Conservation (phyloP, 1,140 invertebrate genomes). For the Heliconius congener region DNA sequence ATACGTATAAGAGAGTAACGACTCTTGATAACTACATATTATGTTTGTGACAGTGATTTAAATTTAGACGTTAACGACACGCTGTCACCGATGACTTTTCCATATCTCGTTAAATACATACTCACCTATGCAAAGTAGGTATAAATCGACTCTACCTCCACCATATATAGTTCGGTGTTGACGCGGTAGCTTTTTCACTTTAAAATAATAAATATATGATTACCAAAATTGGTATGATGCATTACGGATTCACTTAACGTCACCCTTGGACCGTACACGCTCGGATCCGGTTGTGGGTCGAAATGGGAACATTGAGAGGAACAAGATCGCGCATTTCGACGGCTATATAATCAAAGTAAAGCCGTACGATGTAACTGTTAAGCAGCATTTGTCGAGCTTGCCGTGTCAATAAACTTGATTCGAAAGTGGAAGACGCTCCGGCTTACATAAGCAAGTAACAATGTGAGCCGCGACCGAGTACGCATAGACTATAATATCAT, state of each 20-base stretch:
- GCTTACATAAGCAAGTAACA: conserved; percentile 79
- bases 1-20: neutral
- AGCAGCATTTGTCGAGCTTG: conserved; percentile 76
- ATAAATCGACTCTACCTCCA: conserved; percentile 26
- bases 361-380: conserved; percentile 75
- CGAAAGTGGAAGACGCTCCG: conserved; percentile 80
- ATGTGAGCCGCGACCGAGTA: conserved; percentile 57
- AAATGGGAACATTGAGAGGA: conserved; percentile 57
- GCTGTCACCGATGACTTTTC: neutral
- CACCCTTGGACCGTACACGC: conserved; percentile 47
- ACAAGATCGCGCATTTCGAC: conserved; percentile 53
- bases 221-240: conserved; percentile 51
- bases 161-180: conserved; percentile 39
- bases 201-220: conserved; percentile 51
- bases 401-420: conserved; percentile 82
- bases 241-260: conserved; percentile 50
- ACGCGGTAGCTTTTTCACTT: conserved; percentile 44
- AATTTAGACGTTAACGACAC: neutral
- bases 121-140: conserved; percentile 12
- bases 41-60: neutral
- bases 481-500: conserved; percentile 55
- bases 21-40: neutral
- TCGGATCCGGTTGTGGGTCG: conserved; percentile 52
- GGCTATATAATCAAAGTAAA: conserved; percentile 65
- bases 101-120: neutral